Conservation (phyloP, 1,140 invertebrate genomes). For the Anoplophora glabripennis region DNA sequence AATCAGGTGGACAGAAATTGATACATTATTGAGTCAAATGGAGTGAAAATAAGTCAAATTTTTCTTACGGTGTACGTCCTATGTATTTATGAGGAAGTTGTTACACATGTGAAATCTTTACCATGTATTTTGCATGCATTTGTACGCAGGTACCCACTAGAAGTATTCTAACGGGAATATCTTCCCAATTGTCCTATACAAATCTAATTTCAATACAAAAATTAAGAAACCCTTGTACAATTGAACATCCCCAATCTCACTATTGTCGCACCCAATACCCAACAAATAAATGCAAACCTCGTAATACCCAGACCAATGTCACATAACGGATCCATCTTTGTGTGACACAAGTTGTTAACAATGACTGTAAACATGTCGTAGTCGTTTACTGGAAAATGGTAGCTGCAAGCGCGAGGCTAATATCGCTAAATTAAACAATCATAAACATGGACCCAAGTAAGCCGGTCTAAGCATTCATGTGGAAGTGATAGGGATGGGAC, state of each 20-base stretch:
- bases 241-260: neutral
- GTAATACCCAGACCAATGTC: conserved; percentile 2
- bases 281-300: conserved; percentile 9
- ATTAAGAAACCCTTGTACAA: neutral
- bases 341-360: conserved; percentile 27
- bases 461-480: conserved; percentile 7
- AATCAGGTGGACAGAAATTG: too few relatives aligned
- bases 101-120: too few relatives aligned
- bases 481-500: conserved; percentile 15
- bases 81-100: too few relatives aligned
- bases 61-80: too few relatives aligned
- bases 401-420: conserved; percentile 8
- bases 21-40: too few relatives aligned
- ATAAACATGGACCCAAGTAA: conserved; percentile 23
- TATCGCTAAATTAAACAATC: conserved; percentile 31
- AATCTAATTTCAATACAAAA: conserved; percentile 13
- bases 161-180: neutral
- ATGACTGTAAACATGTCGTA: conserved; percentile 27
- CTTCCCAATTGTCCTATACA: neutral
- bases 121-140: too few relatives aligned
- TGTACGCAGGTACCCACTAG: too few relatives aligned
- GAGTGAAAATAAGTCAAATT: too few relatives aligned
- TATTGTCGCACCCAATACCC: neutral
- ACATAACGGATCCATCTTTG: conserved; percentile 25
- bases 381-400: conserved; percentile 7